Percentiles rank a stretch among this genome's conserved stretches.
These are phyloP conservation scores for Rhopalosiphum nymphaeae DNA, from an alignment of 2,888 invertebrate species.

Conservation along the genomic window DNA sequence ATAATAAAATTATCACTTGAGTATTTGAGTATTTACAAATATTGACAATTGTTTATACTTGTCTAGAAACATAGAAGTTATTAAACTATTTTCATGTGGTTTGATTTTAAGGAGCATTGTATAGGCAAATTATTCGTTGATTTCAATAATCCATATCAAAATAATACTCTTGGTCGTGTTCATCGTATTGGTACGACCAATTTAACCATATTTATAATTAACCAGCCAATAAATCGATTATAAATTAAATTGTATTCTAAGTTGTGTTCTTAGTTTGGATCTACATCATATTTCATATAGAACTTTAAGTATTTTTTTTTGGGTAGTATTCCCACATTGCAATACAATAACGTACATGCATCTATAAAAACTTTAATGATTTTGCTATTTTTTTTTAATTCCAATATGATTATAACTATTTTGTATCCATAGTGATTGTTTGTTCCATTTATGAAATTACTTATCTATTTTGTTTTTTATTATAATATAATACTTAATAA, in stretches of 20 bases:
- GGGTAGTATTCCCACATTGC: slow-evolving; percentile 32
- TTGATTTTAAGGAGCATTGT: background rate
- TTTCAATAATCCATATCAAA: background rate
- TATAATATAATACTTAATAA: background rate
- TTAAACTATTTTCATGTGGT: background rate
- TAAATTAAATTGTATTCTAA: background rate
- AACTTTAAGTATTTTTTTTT: slow-evolving; percentile 35
- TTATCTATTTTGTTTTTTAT: background rate
- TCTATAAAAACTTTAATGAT: too few relatives aligned
- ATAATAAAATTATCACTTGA: background rate
- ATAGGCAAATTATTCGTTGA: background rate
- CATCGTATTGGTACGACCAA: background rate
- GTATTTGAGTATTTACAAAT: background rate
- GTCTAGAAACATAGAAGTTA: too few relatives aligned
- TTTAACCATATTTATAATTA: too few relatives aligned
- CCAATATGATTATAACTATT: background rate
- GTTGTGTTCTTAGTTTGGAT: slow-evolving; percentile 58
- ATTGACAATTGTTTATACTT: too few relatives aligned
- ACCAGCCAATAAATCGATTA: background rate
- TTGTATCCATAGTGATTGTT: background rate
- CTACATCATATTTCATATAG: slow-evolving; percentile 67
- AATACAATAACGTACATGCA: too few relatives aligned
- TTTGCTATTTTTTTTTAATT: background rate
- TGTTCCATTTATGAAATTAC: background rate
- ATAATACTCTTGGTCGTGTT: background rate